These are phyloP conservation scores for Pteronura brasiliensis DNA, from an alignment of 2,113 vertebrate species.

Conservation along the genomic window DNA sequence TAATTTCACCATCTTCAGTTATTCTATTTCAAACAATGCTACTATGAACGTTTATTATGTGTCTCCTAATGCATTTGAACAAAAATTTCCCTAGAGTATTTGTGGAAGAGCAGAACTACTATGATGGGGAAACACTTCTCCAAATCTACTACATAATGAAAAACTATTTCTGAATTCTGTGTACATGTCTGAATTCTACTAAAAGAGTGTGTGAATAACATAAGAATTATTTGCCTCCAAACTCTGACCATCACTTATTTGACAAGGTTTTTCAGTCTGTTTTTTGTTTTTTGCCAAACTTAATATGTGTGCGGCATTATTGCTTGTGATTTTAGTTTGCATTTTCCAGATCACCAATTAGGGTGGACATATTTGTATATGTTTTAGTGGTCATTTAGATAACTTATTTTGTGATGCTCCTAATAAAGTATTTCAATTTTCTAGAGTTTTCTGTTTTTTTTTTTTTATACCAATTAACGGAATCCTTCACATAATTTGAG, in stretches of 20 bases:
- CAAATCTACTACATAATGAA: neutral
- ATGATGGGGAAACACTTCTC: neutral
- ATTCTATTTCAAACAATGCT: neutral
- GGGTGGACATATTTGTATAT: neutral
- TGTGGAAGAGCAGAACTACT: neutral
- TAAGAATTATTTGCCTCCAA: neutral
- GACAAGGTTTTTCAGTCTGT: neutral
- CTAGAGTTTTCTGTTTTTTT: neutral
- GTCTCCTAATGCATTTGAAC: neutral
- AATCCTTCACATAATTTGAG: neutral
- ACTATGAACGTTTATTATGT: neutral
- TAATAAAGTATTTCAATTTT: neutral
- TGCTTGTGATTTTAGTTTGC: neutral
- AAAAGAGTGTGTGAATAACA: neutral
- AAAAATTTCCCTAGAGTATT: neutral
- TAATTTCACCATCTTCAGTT: neutral
- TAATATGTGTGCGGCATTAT: neutral
- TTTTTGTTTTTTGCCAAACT: neutral
- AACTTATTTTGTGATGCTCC: neutral
- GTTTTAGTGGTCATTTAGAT: neutral
- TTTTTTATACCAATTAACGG: neutral
- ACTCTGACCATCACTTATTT: neutral
- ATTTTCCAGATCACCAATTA: neutral
- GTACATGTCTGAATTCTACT: neutral
- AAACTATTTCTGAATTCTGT: neutral